These are phyloP conservation scores for Ia io DNA, from an alignment of 2,113 vertebrate genomes.

Conservation along the genomic window DNA sequence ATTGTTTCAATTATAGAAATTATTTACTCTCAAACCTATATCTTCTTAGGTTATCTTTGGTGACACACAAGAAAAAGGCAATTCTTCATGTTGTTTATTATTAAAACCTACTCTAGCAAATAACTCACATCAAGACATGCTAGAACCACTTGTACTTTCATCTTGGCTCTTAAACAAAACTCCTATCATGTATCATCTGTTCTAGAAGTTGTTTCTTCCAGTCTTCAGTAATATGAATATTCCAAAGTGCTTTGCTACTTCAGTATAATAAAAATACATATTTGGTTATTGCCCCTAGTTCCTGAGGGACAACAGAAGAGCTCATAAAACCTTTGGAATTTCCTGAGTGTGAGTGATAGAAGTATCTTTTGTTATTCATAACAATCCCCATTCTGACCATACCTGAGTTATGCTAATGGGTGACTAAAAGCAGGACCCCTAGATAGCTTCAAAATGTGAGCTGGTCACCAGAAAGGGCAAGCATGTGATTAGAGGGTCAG, in stretches of 20 bases:
- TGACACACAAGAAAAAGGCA: background rate
- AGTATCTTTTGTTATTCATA: background rate
- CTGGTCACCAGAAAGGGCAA: background rate
- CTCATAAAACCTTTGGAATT: background rate
- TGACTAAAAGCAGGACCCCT: background rate
- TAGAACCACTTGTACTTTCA: background rate
- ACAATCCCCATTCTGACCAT: background rate
- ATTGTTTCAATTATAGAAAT: background rate
- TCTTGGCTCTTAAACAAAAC: background rate
- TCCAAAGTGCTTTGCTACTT: background rate
- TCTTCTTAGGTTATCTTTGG: background rate
- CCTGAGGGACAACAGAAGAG: background rate
- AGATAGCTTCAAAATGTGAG: background rate
- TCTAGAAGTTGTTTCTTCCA: background rate
- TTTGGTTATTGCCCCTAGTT: background rate
- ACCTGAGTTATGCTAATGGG: background rate
- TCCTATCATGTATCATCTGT: background rate
- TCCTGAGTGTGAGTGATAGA: background rate
- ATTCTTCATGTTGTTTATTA: background rate
- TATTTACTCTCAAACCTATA: background rate
- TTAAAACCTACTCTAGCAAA: background rate
- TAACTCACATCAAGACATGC: background rate
- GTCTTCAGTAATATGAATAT: background rate
- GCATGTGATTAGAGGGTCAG: background rate
- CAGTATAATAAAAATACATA: background rate